Evolutionary conservation across 1,140 invertebrate species (phyloP).

Genomic region (Drosophila tsacasi): DNA sequence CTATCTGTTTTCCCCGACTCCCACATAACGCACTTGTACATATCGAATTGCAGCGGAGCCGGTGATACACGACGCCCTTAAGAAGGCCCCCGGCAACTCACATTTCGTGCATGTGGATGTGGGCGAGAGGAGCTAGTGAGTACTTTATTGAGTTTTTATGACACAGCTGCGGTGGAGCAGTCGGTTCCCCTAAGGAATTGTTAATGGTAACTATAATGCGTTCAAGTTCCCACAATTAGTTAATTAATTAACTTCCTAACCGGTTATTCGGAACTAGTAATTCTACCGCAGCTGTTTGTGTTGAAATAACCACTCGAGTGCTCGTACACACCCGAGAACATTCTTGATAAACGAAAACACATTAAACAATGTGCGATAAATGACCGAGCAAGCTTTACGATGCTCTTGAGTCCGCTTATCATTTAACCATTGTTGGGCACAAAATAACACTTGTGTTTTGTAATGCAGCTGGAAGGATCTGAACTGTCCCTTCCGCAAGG

Average conservation of each 20-base stretch:
- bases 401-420: slow-evolving; percentile 29
- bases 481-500: slow-evolving; percentile 90
- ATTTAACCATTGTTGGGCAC: slow-evolving; percentile 19
- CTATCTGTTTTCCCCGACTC: slow-evolving; percentile 18
- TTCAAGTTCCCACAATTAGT: background rate
- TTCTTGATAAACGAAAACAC: slow-evolving; percentile 42
- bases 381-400: slow-evolving; percentile 28
- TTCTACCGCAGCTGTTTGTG: slow-evolving; percentile 13
- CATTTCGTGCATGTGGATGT: slow-evolving; percentile 90
- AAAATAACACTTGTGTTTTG: slow-evolving; percentile 19
- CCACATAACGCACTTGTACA: background rate
- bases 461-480: slow-evolving; percentile 90
- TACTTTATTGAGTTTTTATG: slow-evolving; percentile 5
- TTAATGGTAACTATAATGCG: background rate
- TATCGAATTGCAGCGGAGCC: slow-evolving; percentile 86
- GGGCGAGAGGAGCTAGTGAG: slow-evolving; percentile 87
- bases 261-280: slow-evolving; percentile 1
- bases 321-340: slow-evolving; percentile 38
- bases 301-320: slow-evolving; percentile 43
- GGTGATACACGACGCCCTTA: slow-evolving; percentile 88
- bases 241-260: background rate
- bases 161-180: slow-evolving; percentile 7
- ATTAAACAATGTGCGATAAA: slow-evolving; percentile 17
- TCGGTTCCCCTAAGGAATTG: background rate
- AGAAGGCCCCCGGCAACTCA: slow-evolving; percentile 86